Evolutionary conservation across 2,113 vertebrate species (phyloP), one percentile per base, ranked within the genome.

Genomic region (Atractosteus spatula): DNA sequence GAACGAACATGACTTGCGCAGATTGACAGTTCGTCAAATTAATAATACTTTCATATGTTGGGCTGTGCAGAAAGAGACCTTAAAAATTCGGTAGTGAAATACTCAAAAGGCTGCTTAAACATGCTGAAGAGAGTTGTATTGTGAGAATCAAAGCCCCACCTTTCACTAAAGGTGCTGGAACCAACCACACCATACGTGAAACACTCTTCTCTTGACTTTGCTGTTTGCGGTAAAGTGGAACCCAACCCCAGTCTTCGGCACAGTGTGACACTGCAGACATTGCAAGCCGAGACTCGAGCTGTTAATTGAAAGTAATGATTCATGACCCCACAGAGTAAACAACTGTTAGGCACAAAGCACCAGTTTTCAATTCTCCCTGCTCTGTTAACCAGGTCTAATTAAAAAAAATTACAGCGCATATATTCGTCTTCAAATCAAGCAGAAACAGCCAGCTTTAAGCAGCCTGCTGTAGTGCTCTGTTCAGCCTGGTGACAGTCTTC

Each of bases 231-330:
- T n/a, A 59, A 13, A 59, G 57, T 14, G 12, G 12, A 13, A n/a
- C 12, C n/a, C n/a, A n/a, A 3, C 11, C 57, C 57, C n/a, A 16
- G 11, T 59, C 57, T 16, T 13, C 14, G 57, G 57, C 14, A 13
- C 13, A 11, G 11, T 13, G 3, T 59, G 57, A 59, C 42, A 17
- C 55, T 64, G 44, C 69, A 42, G 41, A 51, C 14, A 42, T 70
- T 57, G 66, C 41, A 12, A 16, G 71, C 64, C 69, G 55, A 29
- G 41, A 62, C 62, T 71, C 29, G 67, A 71, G 66, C 41, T 65
- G 55, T 68, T 80, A 80, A 80, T 73, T 79, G 79, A 84, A 74
- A 83, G 74, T 70, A 78, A 76, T 79, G 76, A 76, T 77, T 82
- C 66, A 72, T 74, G 68, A 68, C 81, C 73, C 71, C 77, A 70